phyloP scores from a whole-genome alignment of 2,113 vertebrate genomes.

The Rousettus leschenaultii region DNA sequence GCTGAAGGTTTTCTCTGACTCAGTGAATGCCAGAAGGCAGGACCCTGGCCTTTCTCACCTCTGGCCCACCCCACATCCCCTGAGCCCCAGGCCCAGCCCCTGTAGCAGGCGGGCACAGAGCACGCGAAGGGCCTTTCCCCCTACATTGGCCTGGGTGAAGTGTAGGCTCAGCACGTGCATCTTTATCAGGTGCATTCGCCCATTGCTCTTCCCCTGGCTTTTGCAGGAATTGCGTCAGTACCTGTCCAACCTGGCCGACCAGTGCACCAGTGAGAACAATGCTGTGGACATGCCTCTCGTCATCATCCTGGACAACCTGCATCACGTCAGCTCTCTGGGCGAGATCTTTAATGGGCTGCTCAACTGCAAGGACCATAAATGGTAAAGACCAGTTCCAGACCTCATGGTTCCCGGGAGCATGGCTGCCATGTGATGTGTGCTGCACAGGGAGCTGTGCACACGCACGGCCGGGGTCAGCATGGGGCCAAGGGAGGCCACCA shows the following conservation, averaged over 20 bases:
- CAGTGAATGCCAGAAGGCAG: neutral
- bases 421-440: too few species aligned
- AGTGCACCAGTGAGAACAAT: conserved; percentile 88
- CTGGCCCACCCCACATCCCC: fast-evolving
- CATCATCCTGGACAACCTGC: conserved; percentile 96
- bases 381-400: conserved; percentile 81
- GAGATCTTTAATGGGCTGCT: conserved; percentile 98
- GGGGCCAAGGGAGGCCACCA: neutral
- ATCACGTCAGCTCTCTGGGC: conserved; percentile 95
- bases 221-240: conserved; percentile 94
- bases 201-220: too few species aligned
- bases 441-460: fast-evolving
- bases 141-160: fast-evolving
- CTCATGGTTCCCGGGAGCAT: fast-evolving
- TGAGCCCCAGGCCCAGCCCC: fast-evolving
- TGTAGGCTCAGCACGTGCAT: fast-evolving
- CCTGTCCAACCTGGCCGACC: conserved; percentile 93
- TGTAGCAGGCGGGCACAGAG: fast-evolving
- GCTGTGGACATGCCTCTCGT: conserved; percentile 92
- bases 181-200: fast-evolving
- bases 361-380: conserved; percentile 94
- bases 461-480: fast-evolving
- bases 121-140: fast-evolving
- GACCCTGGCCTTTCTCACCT: neutral
- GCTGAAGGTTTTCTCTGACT: neutral